A percentile compares a stretch with the other conserved stretches of the same genome.
These are phyloP conservation scores for Seriola quinqueradiata DNA, from an alignment of 2,113 vertebrate genomes.

Conservation along the genomic window DNA sequence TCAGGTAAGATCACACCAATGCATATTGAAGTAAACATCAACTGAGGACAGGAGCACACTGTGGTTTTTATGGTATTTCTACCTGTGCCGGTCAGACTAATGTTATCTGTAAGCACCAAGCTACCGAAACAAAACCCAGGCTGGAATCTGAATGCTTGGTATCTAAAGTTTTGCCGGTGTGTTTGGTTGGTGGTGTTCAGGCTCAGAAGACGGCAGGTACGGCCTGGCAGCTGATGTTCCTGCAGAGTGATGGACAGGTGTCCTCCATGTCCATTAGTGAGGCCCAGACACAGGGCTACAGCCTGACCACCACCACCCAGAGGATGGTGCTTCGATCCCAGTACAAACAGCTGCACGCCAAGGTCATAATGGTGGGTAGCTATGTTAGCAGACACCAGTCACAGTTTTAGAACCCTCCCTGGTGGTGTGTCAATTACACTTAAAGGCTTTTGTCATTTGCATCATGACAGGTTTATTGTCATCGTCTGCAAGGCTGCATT, in stretches of 20 bases:
- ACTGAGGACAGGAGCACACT: not conserved
- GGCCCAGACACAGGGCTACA: constrained; percentile 55
- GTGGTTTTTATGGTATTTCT: not conserved
- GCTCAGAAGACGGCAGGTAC: constrained; percentile 44
- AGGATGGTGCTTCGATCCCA: constrained; percentile 63
- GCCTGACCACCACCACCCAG: constrained; percentile 32
- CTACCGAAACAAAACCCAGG: too few relatives aligned
- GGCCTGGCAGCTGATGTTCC: constrained; percentile 69
- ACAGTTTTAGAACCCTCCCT: too few relatives aligned
- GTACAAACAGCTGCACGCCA: constrained; percentile 47
- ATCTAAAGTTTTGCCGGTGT: not conserved
- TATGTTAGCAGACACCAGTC: too few relatives aligned
- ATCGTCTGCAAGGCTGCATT: too few relatives aligned
- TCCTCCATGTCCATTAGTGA: constrained; percentile 52
- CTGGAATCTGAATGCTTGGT: too few relatives aligned
- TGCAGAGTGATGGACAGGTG: constrained; percentile 25
- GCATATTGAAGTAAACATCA: too few relatives aligned
- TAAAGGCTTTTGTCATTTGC: too few relatives aligned
- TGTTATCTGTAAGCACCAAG: too few relatives aligned
- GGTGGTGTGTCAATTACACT: too few relatives aligned
- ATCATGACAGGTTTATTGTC: too few relatives aligned
- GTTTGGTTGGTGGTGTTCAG: constrained; percentile 33
- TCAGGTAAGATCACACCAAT: constrained; percentile 7
- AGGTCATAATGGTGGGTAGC: constrained; percentile 38
- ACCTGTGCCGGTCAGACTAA: too few relatives aligned